Percentiles rank a stretch among this genome's conserved stretches.
phyloP scores from a whole-genome alignment of 2,113 vertebrate genomes.

The Noturus placidus region DNA sequence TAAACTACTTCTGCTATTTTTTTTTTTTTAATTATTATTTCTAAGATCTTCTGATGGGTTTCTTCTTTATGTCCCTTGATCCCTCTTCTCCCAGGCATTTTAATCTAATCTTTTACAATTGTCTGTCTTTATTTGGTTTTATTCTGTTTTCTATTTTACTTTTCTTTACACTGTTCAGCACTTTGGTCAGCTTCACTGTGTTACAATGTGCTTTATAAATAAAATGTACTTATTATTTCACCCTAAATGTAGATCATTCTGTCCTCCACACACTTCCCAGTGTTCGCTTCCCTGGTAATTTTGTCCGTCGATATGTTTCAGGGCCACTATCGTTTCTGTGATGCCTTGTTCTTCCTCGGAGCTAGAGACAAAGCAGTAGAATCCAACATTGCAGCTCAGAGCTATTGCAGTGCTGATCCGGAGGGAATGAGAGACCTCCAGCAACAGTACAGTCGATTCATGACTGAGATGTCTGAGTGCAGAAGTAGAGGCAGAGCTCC shows the following conservation, averaged over 20 bases:
- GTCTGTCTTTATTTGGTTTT: no score
- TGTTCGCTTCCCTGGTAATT: background rate
- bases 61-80: no score
- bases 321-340: conserved; percentile 93
- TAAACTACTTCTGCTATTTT: conserved; percentile 52
- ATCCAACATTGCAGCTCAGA: conserved; percentile 77
- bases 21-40: no score
- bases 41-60: no score
- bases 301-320: conserved; percentile 54
- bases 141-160: no score
- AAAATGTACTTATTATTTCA: no score
- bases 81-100: no score
- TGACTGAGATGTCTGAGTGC: conserved; percentile 52
- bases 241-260: no score
- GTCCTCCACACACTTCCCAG: background rate
- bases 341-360: conserved; percentile 80
- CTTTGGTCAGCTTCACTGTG: no score
- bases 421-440: conserved; percentile 79
- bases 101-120: no score
- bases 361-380: conserved; percentile 73
- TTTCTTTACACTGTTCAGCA: no score
- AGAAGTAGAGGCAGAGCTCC: conserved; percentile 62
- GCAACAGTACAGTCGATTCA: conserved; percentile 74
- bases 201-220: no score
- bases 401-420: conserved; percentile 66